Base-by-base conservation (phyloP, 2,797 vertebrate species). In the Tokudaia tokunoshimensis region DNA sequence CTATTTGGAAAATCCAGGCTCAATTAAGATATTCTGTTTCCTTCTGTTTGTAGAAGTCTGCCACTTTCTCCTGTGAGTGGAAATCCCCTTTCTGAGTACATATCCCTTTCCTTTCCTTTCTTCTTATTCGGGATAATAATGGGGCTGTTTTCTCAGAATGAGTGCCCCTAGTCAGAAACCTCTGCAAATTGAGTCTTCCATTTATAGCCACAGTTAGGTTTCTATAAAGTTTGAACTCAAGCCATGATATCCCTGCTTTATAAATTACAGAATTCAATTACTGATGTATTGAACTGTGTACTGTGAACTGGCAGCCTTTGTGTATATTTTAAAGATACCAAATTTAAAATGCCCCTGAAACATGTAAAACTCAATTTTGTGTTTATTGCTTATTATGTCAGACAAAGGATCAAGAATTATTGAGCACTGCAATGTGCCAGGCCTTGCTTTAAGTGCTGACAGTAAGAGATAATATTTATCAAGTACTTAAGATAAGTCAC, bases 301-400 rank as follows among this genome's bases (percentile, higher is more conserved):
- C n/a, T n/a, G 31, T 52, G 31, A 90, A 85, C n/a, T 34, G 57
- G 29, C 20, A 89, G 17, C 1, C 20, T 94, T 61, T 83, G 14
- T 72, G 26, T 47, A 34, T 92, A 50, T 86, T 85, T 96, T 95
- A 95, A 94, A 94, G 20, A 44, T 6, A 13, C 10, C 47, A 59
- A 83, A 76, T 82, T 79, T 55, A 87, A 96, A 96, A 95, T 96
- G 37, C 41, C 59, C 57, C 50, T 6, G 65, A 91, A 94, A 72
- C 22, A 84, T 59, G n/a, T 84, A 72, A 82, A 96, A 76, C 92
- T 81, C 0, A 1, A 95, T 74, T 37, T 74, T 72, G 11, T 67
- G 20, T 90, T 84, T 93, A 86, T 87, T 96, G 83, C 50, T 91
- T 92, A 72, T 78, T 61, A 65, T n/a, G 9, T 29, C 57, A 74